Evolutionary conservation across 2,888 invertebrate species (phyloP).

Genomic region (Lochmaea capreae): DNA sequence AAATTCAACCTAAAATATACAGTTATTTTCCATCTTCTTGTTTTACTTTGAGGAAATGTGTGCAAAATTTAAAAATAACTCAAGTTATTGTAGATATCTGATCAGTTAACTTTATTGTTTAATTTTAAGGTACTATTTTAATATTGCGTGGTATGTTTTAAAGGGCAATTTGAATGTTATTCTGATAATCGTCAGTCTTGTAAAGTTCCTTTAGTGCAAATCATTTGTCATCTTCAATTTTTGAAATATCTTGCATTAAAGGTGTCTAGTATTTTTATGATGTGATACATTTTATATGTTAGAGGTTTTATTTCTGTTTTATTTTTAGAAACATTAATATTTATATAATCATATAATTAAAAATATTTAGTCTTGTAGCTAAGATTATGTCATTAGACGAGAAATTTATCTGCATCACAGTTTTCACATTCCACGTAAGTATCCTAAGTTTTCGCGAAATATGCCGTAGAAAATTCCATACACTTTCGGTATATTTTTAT

Average conservation of each 20-base stretch:
- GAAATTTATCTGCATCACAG: conserved; percentile 47
- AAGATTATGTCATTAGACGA: conserved; percentile 47
- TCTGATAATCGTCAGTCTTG: conserved; percentile 29
- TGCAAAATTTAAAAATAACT: neutral
- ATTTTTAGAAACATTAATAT: conserved; percentile 35
- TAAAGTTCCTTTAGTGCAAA: conserved; percentile 44
- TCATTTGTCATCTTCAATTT: conserved; percentile 30
- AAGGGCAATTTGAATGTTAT: conserved; percentile 32
- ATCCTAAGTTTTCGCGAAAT: conserved; percentile 48
- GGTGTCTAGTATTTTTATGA: conserved; percentile 55
- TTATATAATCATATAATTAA: conserved; percentile 42
- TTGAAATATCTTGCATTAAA: conserved; percentile 44
- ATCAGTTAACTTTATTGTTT: conserved; percentile 14
- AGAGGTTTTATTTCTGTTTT: conserved; percentile 47
- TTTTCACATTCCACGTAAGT: conserved; percentile 53
- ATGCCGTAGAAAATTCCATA: conserved; percentile 23
- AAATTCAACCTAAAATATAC: neutral
- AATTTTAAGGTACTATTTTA: conserved; percentile 30
- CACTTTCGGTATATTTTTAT: neutral
- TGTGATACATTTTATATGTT: conserved; percentile 53
- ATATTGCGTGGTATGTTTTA: conserved; percentile 37
- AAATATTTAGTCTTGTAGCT: conserved; percentile 41
- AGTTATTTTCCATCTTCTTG: neutral
- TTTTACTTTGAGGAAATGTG: neutral
- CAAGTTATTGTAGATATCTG: too few species aligned